phyloP scores from a whole-genome alignment of 2,888 invertebrate genomes.

The Amaurobius ferox region DNA sequence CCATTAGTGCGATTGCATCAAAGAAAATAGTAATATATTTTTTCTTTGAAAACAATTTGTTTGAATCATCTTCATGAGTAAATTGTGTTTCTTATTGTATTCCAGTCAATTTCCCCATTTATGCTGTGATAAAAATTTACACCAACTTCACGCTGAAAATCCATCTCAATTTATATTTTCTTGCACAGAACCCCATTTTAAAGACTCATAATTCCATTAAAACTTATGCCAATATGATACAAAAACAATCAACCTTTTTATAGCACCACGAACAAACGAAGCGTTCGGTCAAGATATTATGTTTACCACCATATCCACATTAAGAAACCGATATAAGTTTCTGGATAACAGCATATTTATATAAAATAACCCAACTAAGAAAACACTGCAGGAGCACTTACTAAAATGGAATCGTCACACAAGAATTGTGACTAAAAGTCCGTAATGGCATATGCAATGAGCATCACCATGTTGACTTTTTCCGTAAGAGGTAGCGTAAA shows the following conservation, averaged over 20 bases:
- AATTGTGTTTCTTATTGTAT: too few species aligned
- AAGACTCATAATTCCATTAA: too few species aligned
- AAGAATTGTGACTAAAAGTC: slow-evolving; percentile 18
- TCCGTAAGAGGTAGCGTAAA: slow-evolving; percentile 22
- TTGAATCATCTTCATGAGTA: too few species aligned
- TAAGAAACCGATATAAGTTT: slow-evolving; percentile 1
- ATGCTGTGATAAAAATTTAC: too few species aligned
- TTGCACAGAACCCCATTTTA: too few species aligned
- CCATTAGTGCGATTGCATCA: too few species aligned
- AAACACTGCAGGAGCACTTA: slow-evolving; percentile 41
- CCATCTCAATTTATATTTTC: too few species aligned
- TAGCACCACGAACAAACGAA: slow-evolving; percentile 9
- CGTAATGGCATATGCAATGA: slow-evolving; percentile 48
- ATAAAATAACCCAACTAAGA: slow-evolving; percentile 3
- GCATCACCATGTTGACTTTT: slow-evolving; percentile 58
- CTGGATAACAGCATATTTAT: slow-evolving; percentile 5
- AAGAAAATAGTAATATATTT: too few species aligned
- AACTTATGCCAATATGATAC: background rate
- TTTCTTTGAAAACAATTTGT: too few species aligned
- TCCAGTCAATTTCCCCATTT: too few species aligned
- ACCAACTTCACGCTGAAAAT: too few species aligned
- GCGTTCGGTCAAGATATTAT: background rate
- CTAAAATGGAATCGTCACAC: slow-evolving; percentile 46
- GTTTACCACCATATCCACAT: slow-evolving; percentile 33
- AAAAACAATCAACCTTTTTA: slow-evolving; percentile 49